Evolutionary conservation across 2,797 vertebrate species (phyloP).

Genomic region (Syngnathus rostellatus): DNA sequence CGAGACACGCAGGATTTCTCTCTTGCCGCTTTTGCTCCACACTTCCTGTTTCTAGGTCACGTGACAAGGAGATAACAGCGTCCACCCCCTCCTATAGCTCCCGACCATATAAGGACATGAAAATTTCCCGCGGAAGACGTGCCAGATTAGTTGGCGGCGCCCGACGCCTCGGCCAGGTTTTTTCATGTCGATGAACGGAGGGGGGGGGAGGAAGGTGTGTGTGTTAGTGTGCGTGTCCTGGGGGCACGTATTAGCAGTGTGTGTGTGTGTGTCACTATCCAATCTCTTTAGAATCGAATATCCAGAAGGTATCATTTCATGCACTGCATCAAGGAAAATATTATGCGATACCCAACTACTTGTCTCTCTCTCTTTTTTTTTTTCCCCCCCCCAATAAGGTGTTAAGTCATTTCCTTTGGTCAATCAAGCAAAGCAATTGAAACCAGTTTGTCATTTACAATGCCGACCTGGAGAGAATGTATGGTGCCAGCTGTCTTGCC

Average conservation of each 20-base stretch:
- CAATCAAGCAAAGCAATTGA: too few species aligned
- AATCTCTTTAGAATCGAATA: too few species aligned
- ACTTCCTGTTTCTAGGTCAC: conserved; percentile 71
- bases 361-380: too few species aligned
- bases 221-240: conserved; percentile 15
- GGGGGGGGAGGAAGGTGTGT: conserved; percentile 8
- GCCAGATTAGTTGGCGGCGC: neutral
- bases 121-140: conserved; percentile 27
- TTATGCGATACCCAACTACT: too few species aligned
- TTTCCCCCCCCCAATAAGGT: too few species aligned
- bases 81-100: conserved; percentile 36
- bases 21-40: conserved; percentile 27
- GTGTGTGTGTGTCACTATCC: conserved; percentile 25
- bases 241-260: conserved; percentile 40
- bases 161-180: conserved; percentile 1
- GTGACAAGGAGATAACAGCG: conserved; percentile 41
- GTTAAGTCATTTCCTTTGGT: too few species aligned
- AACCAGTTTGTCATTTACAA: too few species aligned
- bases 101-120: conserved; percentile 76
- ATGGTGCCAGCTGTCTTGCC: too few species aligned
- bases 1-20: conserved; percentile 7
- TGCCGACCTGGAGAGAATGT: too few species aligned
- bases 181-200: conserved; percentile 13
- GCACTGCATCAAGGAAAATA: too few species aligned
- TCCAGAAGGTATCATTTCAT: too few species aligned